Evolutionary conservation across 2,797 vertebrate genomes (phyloP).

Genomic region (Spinus olivaceus): DNA sequence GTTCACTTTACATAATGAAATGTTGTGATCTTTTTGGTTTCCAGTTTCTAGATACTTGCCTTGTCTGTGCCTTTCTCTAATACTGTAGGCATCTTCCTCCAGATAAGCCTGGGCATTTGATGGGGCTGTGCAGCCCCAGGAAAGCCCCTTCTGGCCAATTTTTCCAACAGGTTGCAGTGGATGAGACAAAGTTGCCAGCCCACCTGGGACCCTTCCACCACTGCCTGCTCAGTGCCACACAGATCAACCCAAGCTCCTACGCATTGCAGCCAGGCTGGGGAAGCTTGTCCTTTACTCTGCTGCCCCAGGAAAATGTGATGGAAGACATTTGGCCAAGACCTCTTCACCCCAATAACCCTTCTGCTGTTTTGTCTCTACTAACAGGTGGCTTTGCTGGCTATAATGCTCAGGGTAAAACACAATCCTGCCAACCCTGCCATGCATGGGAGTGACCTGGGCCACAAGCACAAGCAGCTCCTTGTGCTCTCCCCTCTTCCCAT

Average conservation of each 20-base stretch:
- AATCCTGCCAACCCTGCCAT: neutral
- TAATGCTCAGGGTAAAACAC: neutral
- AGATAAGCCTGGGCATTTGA: neutral
- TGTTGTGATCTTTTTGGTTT: neutral
- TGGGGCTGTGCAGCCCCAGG: neutral
- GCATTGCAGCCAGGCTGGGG: accelerated
- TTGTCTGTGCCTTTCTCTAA: neutral
- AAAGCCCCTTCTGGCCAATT: neutral
- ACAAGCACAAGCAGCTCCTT: neutral
- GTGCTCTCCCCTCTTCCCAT: accelerated
- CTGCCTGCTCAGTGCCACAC: neutral
- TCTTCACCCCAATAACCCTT: neutral
- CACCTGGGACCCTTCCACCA: neutral
- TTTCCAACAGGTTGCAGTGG: neutral
- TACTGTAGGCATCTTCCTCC: neutral
- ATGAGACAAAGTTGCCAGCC: neutral
- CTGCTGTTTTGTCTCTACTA: neutral
- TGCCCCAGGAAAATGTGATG: neutral
- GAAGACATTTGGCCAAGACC: neutral
- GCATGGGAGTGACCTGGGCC: accelerated
- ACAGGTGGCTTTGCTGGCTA: neutral
- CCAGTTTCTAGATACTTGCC: neutral
- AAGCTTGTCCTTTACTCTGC: neutral
- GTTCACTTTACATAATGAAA: neutral
- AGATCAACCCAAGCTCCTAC: neutral